Base-by-base conservation (phyloP, 2,113 vertebrate genomes). In the Paramisgurnus dabryanus region DNA sequence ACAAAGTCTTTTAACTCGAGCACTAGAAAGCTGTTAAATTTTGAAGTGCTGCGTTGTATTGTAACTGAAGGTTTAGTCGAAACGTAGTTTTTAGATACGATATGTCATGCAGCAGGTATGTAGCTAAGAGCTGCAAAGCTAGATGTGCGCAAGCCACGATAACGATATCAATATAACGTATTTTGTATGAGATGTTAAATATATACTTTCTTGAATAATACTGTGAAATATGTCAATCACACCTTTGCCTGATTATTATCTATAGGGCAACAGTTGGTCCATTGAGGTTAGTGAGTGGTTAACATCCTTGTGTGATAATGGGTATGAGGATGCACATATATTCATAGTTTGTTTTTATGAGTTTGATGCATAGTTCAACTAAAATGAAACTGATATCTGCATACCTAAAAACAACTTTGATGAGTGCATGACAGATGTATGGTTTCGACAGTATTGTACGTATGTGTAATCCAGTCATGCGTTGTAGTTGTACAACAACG, bases 221-320 rank as follows among this genome's bases (percentile, higher is more conserved):
- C 22, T 49, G n/a, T 39, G 18, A 3, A 17, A 34, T 5, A 34
- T 49, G 8, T 75, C 63, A 17, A 9, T 34, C n/a, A 8, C 13
- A 40, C 7, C 17, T 49, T 8, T 15, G 57, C 10, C 18, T 39
- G 12, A 34, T 40, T 10, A 12, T 49, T 50, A 8, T 64, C 4
- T 49, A 11, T 49, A 0, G 6, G 61, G 63, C 74, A 76, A 76
- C 74, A 76, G 74, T 76, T 76, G 74, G 74, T 65, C 27, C 64
- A 2, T 15, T 61, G 41, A 75, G 72, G n/a, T 34, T 49, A 49
- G 41, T 10, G 12, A 13, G 49, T 49, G 58, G 43, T 63, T 49
- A 63, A 75, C 12, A 63, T 39, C 1, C 63, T 27, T 22, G n/a
- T 72, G n/a, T 40, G 13, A 4, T 7, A 18, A 22, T 49, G 72